Percentiles rank a stretch among this genome's conserved stretches.
Evolutionary conservation across 2,113 vertebrate genomes (phyloP).

Genomic region (Vanacampus margaritifer): DNA sequence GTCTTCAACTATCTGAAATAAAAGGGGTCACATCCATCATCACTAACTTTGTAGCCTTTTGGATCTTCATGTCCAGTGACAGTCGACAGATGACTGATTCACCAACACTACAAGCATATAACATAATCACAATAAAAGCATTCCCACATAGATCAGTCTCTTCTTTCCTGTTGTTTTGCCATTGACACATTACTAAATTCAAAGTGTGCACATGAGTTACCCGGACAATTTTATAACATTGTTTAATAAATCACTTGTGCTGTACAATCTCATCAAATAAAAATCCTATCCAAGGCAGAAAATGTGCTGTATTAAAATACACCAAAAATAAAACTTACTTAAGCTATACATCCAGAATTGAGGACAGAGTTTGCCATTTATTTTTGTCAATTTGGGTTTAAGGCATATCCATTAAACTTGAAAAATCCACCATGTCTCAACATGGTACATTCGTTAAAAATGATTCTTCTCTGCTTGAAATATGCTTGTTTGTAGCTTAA

Average conservation of each 20-base stretch:
- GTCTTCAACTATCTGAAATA: slow-evolving; percentile 36
- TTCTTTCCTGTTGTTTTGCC: slow-evolving; percentile 31
- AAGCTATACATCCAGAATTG: slow-evolving; percentile 21
- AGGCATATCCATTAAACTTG: slow-evolving; percentile 46
- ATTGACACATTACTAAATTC: slow-evolving; percentile 33
- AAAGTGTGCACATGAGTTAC: slow-evolving; percentile 44
- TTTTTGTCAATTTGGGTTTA: slow-evolving; percentile 34
- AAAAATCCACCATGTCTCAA: slow-evolving; percentile 20
- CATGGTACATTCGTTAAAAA: slow-evolving; percentile 44
- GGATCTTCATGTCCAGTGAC: slow-evolving; percentile 25
- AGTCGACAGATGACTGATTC: slow-evolving; percentile 33
- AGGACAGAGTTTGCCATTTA: slow-evolving; percentile 10
- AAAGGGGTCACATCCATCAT: slow-evolving; percentile 29
- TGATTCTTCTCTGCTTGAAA: slow-evolving; percentile 5
- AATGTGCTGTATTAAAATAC: slow-evolving; percentile 23
- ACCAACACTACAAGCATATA: slow-evolving; percentile 58
- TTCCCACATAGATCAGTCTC: slow-evolving; percentile 44
- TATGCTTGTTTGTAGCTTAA: slow-evolving; percentile 4
- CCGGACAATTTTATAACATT: slow-evolving; percentile 54
- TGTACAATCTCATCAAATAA: slow-evolving; percentile 42
- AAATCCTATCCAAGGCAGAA: slow-evolving; percentile 22
- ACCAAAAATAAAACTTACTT: slow-evolving; percentile 18
- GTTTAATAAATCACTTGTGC: slow-evolving; percentile 58
- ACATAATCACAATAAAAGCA: slow-evolving; percentile 58
- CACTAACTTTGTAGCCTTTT: slow-evolving; percentile 26